phyloP scores from a whole-genome alignment of 2,888 invertebrate genomes.

The Chrysolina americana region DNA sequence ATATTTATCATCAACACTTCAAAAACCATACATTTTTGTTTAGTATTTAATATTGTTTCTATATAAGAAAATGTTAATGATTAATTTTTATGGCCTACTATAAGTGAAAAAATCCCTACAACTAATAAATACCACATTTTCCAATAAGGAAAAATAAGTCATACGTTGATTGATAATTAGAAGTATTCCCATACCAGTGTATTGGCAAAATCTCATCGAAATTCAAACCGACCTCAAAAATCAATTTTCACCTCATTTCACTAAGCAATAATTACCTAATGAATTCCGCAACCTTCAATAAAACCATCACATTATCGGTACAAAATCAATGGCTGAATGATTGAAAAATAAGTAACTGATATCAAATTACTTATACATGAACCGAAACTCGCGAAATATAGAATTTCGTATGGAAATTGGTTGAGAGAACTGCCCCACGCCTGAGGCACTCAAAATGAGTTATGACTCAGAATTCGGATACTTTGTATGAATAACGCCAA shows the following conservation, averaged over 20 bases:
- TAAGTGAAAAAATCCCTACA: too few species aligned
- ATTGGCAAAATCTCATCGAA: neutral
- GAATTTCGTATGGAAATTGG: conserved; percentile 65
- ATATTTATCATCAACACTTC: too few species aligned
- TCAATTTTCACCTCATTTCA: neutral
- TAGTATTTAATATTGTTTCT: too few species aligned
- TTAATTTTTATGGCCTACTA: too few species aligned
- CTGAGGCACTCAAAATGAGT: neutral
- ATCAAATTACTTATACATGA: conserved; percentile 57
- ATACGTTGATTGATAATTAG: too few species aligned
- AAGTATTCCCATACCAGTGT: too few species aligned
- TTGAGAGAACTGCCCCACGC: conserved; percentile 54
- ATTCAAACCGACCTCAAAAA: neutral
- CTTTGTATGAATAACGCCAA: neutral
- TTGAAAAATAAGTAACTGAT: conserved; percentile 61
- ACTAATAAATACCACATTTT: too few species aligned
- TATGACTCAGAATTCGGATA: neutral
- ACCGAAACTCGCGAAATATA: conserved; percentile 59
- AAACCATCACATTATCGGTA: conserved; percentile 33
- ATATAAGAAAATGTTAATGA: too few species aligned
- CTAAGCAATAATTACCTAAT: neutral
- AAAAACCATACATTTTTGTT: too few species aligned
- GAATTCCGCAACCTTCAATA: conserved; percentile 21
- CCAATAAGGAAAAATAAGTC: too few species aligned
- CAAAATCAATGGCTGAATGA: conserved; percentile 47